A percentile compares a stretch with the other conserved stretches of the same genome.
Conservation (phyloP, 2,888 invertebrate species). For the Drosophila demipolita region DNA sequence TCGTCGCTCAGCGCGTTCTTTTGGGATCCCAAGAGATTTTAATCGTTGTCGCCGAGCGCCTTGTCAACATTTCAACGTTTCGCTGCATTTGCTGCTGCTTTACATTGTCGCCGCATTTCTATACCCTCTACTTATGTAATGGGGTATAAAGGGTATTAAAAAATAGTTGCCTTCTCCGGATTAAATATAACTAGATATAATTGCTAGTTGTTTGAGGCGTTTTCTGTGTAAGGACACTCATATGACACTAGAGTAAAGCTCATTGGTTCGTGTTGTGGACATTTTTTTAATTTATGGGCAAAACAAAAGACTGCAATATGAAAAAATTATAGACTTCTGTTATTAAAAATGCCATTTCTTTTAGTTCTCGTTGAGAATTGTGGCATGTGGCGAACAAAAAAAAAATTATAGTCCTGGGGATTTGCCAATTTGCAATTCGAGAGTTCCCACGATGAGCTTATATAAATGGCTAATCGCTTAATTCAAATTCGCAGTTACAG, state of each 20-base stretch:
- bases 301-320: not conserved
- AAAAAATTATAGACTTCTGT: conserved; percentile 2
- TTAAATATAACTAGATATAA: not conserved
- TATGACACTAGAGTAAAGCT: conserved; percentile 1
- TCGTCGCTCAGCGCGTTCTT: conserved; percentile 46
- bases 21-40: conserved; percentile 75
- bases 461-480: conserved; percentile 21
- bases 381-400: conserved; percentile 28
- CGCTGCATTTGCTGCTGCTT: conserved; percentile 72
- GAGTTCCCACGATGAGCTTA: not conserved
- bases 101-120: conserved; percentile 77
- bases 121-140: conserved; percentile 6
- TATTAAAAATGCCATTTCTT: not conserved
- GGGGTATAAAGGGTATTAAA: not conserved
- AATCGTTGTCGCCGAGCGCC: conserved; percentile 81
- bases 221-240: not conserved
- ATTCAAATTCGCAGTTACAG: conserved; percentile 20
- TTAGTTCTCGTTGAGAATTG: conserved; percentile 30
- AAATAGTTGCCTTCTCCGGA: not conserved
- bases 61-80: conserved; percentile 73
- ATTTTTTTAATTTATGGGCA: conserved; percentile 13
- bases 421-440: not conserved
- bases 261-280: conserved; percentile 4
- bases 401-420: conserved; percentile 8
- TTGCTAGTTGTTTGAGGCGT: not conserved